Evolutionary conservation across 2,888 invertebrate species (phyloP).

Genomic region (Folsomia manolachei): DNA sequence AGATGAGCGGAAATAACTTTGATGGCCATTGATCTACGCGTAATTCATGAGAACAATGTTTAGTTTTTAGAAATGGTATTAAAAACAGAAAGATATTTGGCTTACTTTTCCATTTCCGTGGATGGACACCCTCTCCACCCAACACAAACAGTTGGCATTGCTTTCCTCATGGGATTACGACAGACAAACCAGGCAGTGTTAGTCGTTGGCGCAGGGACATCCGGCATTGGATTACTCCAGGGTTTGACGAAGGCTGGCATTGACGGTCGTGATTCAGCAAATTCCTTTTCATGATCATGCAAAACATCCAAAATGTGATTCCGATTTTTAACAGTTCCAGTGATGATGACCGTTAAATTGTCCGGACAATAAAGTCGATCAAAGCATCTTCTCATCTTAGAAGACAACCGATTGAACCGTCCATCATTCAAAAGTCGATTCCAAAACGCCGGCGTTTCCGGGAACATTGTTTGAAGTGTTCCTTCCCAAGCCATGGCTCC

Average conservation of each 20-base stretch:
- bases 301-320: conserved; percentile 42
- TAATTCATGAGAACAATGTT: background rate
- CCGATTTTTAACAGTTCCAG: conserved; percentile 58
- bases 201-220: conserved; percentile 15
- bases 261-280: conserved; percentile 34
- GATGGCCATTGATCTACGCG: conserved; percentile 36
- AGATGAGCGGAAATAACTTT: conserved; percentile 48
- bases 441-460: conserved; percentile 40
- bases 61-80: background rate
- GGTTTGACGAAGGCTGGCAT: conserved; percentile 36
- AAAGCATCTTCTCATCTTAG: conserved; percentile 70
- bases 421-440: conserved; percentile 45
- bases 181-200: conserved; percentile 37
- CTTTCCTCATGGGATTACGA: conserved; percentile 35
- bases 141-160: conserved; percentile 43
- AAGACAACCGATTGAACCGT: conserved; percentile 31
- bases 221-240: conserved; percentile 38
- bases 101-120: conserved; percentile 43
- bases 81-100: too few relatives aligned
- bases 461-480: conserved; percentile 46
- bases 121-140: conserved; percentile 48
- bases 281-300: conserved; percentile 44
- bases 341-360: conserved; percentile 78
- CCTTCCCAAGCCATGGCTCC: conserved; percentile 51
- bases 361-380: conserved; percentile 84